These are phyloP conservation scores for Dendrocincla fuliginosa DNA, from an alignment of 2,797 vertebrate species.

Conservation along the genomic window DNA sequence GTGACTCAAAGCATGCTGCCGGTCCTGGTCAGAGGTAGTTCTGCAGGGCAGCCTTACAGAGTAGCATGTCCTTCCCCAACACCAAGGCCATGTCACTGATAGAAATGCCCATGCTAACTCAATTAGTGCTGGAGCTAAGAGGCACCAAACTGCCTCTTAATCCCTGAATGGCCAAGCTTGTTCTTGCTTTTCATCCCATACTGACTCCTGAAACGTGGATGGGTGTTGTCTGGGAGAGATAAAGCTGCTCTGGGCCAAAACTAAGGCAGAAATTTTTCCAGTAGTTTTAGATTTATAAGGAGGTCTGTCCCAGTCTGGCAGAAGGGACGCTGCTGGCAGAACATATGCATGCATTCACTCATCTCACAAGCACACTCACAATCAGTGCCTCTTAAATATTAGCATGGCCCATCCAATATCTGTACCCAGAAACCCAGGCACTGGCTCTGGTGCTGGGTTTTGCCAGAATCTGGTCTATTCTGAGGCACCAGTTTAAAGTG, in stretches of 20 bases:
- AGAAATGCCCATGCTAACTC: fast-evolving
- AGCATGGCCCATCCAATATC: not conserved
- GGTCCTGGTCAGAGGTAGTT: not conserved
- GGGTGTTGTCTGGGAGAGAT: too few species aligned
- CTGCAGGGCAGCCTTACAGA: not conserved
- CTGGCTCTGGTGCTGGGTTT: not conserved
- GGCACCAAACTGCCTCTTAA: not conserved
- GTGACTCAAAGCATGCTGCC: too few species aligned
- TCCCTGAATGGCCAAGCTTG: fast-evolving
- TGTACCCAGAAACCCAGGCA: not conserved
- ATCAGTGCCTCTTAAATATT: not conserved
- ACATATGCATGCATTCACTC: not conserved
- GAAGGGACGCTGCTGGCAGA: not conserved
- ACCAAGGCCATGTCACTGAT: fast-evolving
- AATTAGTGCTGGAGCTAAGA: not conserved
- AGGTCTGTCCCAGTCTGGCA: not conserved
- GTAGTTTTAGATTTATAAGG: not conserved
- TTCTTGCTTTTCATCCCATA: fast-evolving
- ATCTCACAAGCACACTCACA: not conserved
- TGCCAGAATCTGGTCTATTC: not conserved
- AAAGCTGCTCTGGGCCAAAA: not conserved
- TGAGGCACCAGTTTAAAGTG: not conserved
- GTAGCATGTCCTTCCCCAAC: not conserved
- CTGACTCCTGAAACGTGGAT: too few species aligned
- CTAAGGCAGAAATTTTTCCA: not conserved